Base-by-base conservation (phyloP, 2,888 invertebrate species). In the Meteorus cinctellus region DNA sequence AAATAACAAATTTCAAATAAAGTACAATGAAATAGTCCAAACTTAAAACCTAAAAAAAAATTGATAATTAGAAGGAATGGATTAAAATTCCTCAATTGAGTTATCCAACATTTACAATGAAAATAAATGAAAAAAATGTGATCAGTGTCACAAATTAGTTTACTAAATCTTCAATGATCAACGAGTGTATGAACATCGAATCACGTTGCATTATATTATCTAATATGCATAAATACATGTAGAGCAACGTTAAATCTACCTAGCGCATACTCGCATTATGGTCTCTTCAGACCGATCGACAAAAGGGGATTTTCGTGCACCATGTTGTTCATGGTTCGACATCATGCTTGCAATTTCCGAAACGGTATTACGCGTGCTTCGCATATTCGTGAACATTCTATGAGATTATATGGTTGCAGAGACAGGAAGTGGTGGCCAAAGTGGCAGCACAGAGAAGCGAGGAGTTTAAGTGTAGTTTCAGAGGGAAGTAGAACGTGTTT, bases 331-430 rank as follows among this genome's bases (percentile, higher is more conserved):
- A 19, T n/a, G 41, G 65, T 24, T 41, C 41, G 19, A 34, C 2
- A 65, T 16, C 41, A 41, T 34, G 36, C n/a, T 19, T 10, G 65
- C 41, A 65, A 65, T 65, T 65, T 65, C 65, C 65, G 10, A n/a
- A 36, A 65, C 41, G n/a, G 65, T 65, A 65, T 65, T 41, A 65
- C 65, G 65, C 65, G 65, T 65, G 65, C 65, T 65, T 65, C 19
- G 65, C 65, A 65, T 34, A 34, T 65, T 65, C 41, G 41, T 41
- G 36, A 36, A 65, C 65, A 65, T 65, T 34, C 65, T 65, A 41
- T 41, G 41, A n/a, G 8, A 65, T 65, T 65, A 55, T 19, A 29
- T 29, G 31, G 59, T 10, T 60, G 12, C 31, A 8, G 14, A 62
- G 31, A 29, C 14, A 16, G 29, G n/a, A 62, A 62, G 62, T 62